Base-by-base conservation (phyloP, 2,797 vertebrate genomes). In the Intellagama lesueurii region DNA sequence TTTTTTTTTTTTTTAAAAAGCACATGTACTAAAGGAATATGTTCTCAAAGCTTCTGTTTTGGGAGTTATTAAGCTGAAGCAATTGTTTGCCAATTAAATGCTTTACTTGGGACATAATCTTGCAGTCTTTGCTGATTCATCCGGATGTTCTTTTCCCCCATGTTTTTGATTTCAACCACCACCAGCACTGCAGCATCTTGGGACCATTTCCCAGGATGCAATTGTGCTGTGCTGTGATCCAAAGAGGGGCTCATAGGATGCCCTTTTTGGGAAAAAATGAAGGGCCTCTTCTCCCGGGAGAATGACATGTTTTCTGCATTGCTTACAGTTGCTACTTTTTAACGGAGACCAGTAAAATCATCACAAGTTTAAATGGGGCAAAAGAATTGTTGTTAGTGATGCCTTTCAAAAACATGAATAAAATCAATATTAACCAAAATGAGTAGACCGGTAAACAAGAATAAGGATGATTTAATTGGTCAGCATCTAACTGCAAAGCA, bases 31-130 rank as follows among this genome's bases (percentile, higher is more conserved):
- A 66, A 95, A 64, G 28, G 47, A 24, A 89, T 89, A 70, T 49
- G 32, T 91, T 92, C 92, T 88, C 40, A 86, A 73, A 60, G 76
- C 26, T 85, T 70, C 86, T 87, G 85, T 89, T 78, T 80, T 3
- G 77, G 82, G 75, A 17, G 30, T 70, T 84, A 85, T 85, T 89
- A 89, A 80, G 56, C 66, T 72, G 66, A 77, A 80, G 49, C 35
- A 44, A 72, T 89, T 79, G 78, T 88, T 88, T 77, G 66, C 88
- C 82, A 85, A 70, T 89, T 84, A 84, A 44, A 79, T 70, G 75
- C 81, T 85, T 72, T 79, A 44, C 32, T 47, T 70, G 2, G 66
- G 88, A 72, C 60, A 75, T 17, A 22, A 60, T 80, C 35, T 80
- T 72, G 82, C 49, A 52, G 68, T 19, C 44, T 80, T 87, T 44